A percentile compares a stretch with the other conserved stretches of the same genome.
These are phyloP conservation scores for Drosophila mayaguana DNA, from an alignment of 2,888 invertebrate species.

Conservation along the genomic window DNA sequence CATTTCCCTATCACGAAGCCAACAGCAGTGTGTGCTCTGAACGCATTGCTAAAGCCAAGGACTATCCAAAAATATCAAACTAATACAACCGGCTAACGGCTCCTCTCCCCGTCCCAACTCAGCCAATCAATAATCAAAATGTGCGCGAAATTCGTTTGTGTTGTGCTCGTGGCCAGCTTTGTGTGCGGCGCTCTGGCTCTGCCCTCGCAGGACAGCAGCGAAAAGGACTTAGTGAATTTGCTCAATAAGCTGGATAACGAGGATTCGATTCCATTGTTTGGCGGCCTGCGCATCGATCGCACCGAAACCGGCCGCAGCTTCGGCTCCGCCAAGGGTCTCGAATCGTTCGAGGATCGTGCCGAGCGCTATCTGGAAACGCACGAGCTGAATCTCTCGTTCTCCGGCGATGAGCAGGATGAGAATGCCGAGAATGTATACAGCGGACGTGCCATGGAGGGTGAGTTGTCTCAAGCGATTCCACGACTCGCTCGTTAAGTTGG, in stretches of 20 bases:
- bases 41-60: slow-evolving; percentile 54
- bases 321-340: slow-evolving; percentile 76
- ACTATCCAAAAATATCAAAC: slow-evolving; percentile 46
- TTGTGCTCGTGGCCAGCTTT: slow-evolving; percentile 82
- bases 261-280: slow-evolving; percentile 84
- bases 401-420: slow-evolving; percentile 82
- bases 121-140: slow-evolving; percentile 63
- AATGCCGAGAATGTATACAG: slow-evolving; percentile 81
- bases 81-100: slow-evolving; percentile 11
- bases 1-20: slow-evolving; percentile 82
- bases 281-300: slow-evolving; percentile 85
- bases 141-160: slow-evolving; percentile 84
- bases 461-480: slow-evolving; percentile 42
- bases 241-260: slow-evolving; percentile 85
- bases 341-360: slow-evolving; percentile 86
- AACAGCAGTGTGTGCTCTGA: slow-evolving; percentile 77
- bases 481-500: slow-evolving; percentile 18
- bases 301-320: slow-evolving; percentile 82
- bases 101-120: slow-evolving; percentile 20
- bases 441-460: slow-evolving; percentile 84
- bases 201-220: slow-evolving; percentile 83
- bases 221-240: slow-evolving; percentile 85
- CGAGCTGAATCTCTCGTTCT: slow-evolving; percentile 85
- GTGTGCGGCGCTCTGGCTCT: slow-evolving; percentile 80
- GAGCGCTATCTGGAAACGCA: slow-evolving; percentile 86